Percentiles rank a stretch among this genome's conserved stretches.
Conservation (phyloP, 2,113 vertebrate species). For the Proteles cristata region DNA sequence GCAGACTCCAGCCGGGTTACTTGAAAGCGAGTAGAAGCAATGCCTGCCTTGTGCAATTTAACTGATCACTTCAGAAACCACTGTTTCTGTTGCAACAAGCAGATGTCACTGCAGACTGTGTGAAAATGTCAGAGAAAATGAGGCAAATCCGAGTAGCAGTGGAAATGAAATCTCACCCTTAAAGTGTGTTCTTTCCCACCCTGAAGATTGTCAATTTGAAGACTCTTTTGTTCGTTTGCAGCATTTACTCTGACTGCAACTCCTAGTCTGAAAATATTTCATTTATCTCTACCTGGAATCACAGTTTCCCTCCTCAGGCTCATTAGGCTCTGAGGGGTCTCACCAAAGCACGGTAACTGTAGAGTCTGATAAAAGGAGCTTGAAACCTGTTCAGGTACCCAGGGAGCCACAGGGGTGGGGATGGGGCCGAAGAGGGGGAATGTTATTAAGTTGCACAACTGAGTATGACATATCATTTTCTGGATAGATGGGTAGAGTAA, state of each 20-base stretch:
- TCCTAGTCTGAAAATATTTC: slow-evolving; percentile 28
- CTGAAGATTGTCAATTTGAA: not conserved
- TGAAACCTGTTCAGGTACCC: not conserved
- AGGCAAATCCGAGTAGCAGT: not conserved
- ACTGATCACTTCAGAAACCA: not conserved
- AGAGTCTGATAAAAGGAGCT: not conserved
- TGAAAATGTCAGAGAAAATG: slow-evolving; percentile 37
- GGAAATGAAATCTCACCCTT: slow-evolving; percentile 39
- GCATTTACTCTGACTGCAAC: not conserved
- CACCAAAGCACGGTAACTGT: not conserved
- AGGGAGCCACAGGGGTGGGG: not conserved
- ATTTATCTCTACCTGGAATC: not conserved
- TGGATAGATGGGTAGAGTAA: slow-evolving; percentile 40
- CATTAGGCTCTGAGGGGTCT: not conserved
- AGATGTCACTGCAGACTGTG: slow-evolving; percentile 71
- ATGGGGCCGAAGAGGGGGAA: fast-evolving
- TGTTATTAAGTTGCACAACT: not conserved
- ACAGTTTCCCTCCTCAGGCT: not conserved
- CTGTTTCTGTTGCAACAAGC: slow-evolving; percentile 39
- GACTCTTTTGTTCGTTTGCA: slow-evolving; percentile 38
- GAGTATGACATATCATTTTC: slow-evolving; percentile 52
- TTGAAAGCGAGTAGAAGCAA: not conserved
- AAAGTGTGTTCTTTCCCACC: not conserved
- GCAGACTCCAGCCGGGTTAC: not conserved
- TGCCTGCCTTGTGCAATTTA: not conserved